Conservation (phyloP, 35 echinoderm and acorn worm genomes). For the Heliocidaris tuberculata region DNA sequence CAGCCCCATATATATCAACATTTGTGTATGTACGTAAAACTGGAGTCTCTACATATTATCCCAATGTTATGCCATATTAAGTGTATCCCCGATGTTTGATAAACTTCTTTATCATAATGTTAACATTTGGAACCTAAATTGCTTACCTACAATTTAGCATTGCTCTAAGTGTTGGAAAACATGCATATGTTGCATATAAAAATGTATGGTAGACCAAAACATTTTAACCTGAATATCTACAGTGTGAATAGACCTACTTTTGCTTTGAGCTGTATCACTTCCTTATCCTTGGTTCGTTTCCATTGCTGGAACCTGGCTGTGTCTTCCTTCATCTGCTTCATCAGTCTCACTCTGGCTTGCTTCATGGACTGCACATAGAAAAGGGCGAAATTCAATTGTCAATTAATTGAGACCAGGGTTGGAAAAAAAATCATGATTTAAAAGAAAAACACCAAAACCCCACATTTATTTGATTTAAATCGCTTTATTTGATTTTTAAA, state of each 20-base stretch:
- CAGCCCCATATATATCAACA: neutral
- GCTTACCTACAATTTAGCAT: too few species aligned
- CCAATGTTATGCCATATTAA: neutral
- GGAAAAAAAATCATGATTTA: too few species aligned
- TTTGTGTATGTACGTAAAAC: neutral
- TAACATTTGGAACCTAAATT: too few species aligned
- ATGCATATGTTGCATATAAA: too few species aligned
- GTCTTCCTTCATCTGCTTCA: slow-evolving; percentile 98
- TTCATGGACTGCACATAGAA: slow-evolving; percentile 79
- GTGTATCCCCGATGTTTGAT: too few species aligned
- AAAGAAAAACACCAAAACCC: too few species aligned
- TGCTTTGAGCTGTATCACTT: slow-evolving; percentile 92
- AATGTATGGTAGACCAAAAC: too few species aligned
- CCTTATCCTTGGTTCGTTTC: slow-evolving; percentile 88
- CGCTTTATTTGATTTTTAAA: too few species aligned
- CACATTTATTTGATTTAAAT: too few species aligned
- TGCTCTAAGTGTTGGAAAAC: too few species aligned
- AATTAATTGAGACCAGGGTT: neutral
- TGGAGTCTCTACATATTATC: neutral
- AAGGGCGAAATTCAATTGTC: neutral
- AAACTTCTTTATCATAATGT: too few species aligned
- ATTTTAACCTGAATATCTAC: neutral
- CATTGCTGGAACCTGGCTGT: slow-evolving; percentile 74
- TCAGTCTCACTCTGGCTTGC: slow-evolving; percentile 82
- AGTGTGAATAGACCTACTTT: slow-evolving; percentile 57